A percentile compares a stretch with the other conserved stretches of the same genome.
These are phyloP conservation scores for Chinchilla lanigera DNA, from an alignment of 2,113 vertebrate genomes.

Conservation along the genomic window DNA sequence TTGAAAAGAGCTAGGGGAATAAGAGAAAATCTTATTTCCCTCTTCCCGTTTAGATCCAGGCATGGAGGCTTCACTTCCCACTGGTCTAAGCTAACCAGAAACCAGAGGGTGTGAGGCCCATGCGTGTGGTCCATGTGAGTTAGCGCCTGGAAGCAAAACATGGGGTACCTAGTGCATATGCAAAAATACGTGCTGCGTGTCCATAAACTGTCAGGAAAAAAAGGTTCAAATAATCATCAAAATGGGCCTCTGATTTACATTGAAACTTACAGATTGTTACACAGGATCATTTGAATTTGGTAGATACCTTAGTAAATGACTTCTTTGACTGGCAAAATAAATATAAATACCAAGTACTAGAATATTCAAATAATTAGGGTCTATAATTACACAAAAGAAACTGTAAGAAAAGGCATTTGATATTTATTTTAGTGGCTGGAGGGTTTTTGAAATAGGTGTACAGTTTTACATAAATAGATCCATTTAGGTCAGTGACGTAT, in stretches of 20 bases:
- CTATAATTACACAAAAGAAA: background rate
- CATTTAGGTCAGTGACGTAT: background rate
- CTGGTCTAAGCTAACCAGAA: background rate
- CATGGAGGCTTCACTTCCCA: background rate
- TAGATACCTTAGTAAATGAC: background rate
- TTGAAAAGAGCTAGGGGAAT: background rate
- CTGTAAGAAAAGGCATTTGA: background rate
- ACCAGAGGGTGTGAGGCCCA: rapidly evolving
- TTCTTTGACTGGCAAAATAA: background rate
- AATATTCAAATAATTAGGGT: background rate
- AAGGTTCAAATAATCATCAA: background rate
- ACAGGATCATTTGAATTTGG: background rate
- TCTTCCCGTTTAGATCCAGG: background rate
- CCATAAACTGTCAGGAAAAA: background rate
- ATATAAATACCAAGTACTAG: background rate
- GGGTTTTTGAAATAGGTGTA: background rate
- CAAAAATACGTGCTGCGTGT: background rate
- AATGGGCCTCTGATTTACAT: background rate
- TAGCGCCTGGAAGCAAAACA: background rate
- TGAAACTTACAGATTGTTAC: background rate
- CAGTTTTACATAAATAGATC: background rate
- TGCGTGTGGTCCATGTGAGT: background rate
- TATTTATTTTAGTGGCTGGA: background rate
- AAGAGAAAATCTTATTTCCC: background rate
- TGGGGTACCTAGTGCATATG: rapidly evolving